Evolutionary conservation across 2,797 vertebrate genomes (phyloP).

Genomic region (Alexandromys oeconomus): DNA sequence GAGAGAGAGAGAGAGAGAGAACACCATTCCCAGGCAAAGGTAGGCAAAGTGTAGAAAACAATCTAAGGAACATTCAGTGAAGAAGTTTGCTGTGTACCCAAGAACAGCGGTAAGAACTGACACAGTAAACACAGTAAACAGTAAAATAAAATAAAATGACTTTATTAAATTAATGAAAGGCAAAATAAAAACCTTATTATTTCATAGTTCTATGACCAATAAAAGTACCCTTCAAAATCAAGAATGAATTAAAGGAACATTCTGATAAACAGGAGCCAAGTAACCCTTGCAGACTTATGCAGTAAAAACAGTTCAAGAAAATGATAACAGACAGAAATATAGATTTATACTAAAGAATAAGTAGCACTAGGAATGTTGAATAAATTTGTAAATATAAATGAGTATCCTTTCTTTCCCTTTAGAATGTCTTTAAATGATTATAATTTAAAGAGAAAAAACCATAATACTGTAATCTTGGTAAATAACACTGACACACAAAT

Average conservation of each 20-base stretch:
- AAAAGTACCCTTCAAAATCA: conserved; percentile 53
- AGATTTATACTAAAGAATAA: background rate
- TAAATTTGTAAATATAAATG: background rate
- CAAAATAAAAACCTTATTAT: background rate
- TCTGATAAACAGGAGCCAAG: conserved; percentile 23
- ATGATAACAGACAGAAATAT: background rate
- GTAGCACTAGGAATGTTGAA: background rate
- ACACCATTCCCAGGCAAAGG: background rate
- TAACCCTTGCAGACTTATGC: background rate
- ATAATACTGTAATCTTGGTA: background rate
- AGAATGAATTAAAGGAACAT: background rate
- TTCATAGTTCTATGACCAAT: background rate
- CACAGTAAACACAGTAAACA: background rate
- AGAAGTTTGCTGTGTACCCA: background rate
- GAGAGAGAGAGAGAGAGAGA: no score
- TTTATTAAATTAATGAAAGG: background rate
- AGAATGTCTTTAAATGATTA: background rate
- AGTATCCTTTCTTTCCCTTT: background rate
- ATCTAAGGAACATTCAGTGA: background rate
- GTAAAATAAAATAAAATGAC: background rate
- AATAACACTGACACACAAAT: background rate
- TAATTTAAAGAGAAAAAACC: conserved; percentile 34
- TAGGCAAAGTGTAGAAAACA: background rate
- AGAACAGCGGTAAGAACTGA: background rate
- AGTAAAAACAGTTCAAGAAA: background rate